Evolutionary conservation across 2,113 vertebrate genomes (phyloP).

Genomic region (Microcebus tavaratra): DNA sequence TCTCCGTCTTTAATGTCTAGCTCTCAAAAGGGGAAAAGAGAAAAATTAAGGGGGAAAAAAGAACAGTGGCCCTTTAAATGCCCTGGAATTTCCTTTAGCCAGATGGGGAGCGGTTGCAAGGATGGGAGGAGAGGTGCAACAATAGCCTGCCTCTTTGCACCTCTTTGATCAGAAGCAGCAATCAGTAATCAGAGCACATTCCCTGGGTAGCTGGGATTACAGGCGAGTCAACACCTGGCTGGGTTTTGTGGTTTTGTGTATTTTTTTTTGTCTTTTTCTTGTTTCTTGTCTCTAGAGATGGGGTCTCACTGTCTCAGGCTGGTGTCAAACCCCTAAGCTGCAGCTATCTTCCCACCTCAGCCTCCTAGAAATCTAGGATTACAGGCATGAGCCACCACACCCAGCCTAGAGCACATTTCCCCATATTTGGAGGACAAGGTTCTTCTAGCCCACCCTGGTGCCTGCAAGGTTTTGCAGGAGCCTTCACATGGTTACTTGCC

Average conservation of each 20-base stretch:
- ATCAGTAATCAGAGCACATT: background rate
- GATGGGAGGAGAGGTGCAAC: background rate
- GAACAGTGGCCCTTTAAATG: background rate
- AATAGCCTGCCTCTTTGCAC: background rate
- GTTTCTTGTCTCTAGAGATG: too few relatives aligned
- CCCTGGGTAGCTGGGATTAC: too few relatives aligned
- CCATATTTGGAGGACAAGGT: background rate
- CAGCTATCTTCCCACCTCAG: too few relatives aligned
- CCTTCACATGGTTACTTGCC: background rate
- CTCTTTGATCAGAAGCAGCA: background rate
- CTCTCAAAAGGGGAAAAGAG: too few relatives aligned
- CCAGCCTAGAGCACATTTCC: background rate
- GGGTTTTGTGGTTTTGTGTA: too few relatives aligned
- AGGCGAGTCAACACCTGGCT: too few relatives aligned
- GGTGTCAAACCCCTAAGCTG: too few relatives aligned
- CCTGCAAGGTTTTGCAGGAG: background rate
- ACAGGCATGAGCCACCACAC: too few relatives aligned
- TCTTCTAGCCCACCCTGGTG: background rate
- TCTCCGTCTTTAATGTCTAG: background rate
- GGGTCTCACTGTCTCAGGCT: too few relatives aligned
- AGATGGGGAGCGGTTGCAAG: background rate
- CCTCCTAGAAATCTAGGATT: too few relatives aligned
- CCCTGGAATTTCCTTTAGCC: background rate
- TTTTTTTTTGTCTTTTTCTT: too few relatives aligned
- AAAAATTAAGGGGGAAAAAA: too few relatives aligned